Base-by-base conservation (phyloP, 2,888 invertebrate species). In the Drosophila demipolita region DNA sequence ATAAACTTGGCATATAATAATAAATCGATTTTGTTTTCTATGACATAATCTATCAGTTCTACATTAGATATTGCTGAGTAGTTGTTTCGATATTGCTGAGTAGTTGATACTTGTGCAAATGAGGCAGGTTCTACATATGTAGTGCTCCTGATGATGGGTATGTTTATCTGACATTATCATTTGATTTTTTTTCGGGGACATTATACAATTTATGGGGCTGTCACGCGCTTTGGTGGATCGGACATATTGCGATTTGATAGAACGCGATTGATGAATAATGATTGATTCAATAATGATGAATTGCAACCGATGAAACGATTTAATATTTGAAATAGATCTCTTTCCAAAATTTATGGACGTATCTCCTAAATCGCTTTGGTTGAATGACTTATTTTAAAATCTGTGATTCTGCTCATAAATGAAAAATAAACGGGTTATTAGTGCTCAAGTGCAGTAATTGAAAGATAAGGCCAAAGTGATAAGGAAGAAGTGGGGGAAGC, bases 211-310 rank as follows among this genome's bases (percentile, higher is more conserved):
- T 65, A 67, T 79, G 59, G 59, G 52, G 42, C 77, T 66, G 85
- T 84, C 87, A 84, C 87, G 76, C 70, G 87, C 26, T 55, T n/a
- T 61, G 50, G 38, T 55, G 60, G 68, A 61, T 71, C 71, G 73
- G 75, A 67, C 69, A 65, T 52, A 48, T 62, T 64, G 57, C 29
- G 23, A 20, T 64, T 32, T 50, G 73, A 54, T 70, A 73, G 58
- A 38, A 3, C 11, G 36, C 68, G 68, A 67, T 72, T 78, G 57
- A 82, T 82, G 80, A 84, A 85, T 82, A 87, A 84, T 84, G 65
- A n/a, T n/a, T n/a, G n/a, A 23, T 29, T 5, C n/a, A 50, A 73
- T 86, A 50, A 73, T 86, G 81, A 87, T 81, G 79, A 76, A 85
- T 87, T 79, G 79, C 73, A 79, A 52, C 23, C 66, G 71, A 48